Conservation (phyloP, 2,113 vertebrate genomes). For the Lonchura striata region DNA sequence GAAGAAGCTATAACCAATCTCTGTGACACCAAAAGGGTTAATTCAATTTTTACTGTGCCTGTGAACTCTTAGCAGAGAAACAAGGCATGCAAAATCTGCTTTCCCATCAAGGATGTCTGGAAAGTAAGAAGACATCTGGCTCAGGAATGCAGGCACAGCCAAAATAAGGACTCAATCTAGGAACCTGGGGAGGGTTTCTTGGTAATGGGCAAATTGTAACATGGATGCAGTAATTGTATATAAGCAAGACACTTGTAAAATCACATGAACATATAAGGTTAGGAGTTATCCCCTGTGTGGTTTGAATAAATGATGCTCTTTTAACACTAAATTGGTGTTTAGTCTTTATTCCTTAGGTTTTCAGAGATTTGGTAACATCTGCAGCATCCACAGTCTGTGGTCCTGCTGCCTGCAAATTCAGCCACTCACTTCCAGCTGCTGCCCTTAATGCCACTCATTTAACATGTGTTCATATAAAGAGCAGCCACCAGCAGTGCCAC, state of each 20-base stretch:
- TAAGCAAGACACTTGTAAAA: neutral
- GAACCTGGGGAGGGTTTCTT: neutral
- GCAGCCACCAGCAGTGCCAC: neutral
- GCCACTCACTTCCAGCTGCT: neutral
- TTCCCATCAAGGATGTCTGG: neutral
- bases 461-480: neutral
- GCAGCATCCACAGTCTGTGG: neutral
- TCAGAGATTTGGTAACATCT: neutral
- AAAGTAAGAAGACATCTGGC: neutral
- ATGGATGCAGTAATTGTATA: neutral
- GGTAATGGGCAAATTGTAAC: neutral
- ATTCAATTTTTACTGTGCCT: neutral
- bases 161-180: neutral
- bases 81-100: neutral
- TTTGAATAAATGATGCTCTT: neutral
- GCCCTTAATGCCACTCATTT: neutral
- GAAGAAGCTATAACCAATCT: neutral
- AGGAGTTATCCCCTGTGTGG: neutral
- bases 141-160: neutral
- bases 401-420: neutral
- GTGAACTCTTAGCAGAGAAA: neutral
- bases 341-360: neutral
- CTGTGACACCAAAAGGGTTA: neutral
- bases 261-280: neutral
- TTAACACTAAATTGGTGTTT: neutral